Conservation (phyloP, 2,888 invertebrate species). For the Eilema griseolum region DNA sequence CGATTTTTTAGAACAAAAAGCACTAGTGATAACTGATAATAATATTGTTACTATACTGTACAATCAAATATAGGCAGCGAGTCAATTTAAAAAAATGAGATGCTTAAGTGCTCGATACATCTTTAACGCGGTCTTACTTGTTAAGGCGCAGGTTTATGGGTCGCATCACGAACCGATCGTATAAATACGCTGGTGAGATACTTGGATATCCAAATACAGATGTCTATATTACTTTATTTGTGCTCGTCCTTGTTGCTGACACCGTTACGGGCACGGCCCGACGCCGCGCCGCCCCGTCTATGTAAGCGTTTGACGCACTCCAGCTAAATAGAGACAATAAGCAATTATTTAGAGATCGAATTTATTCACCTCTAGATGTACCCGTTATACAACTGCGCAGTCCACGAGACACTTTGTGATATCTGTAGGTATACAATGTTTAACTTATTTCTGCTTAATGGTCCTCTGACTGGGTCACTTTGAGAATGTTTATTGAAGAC, state of each 20-base stretch:
- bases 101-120: slow-evolving; percentile 32
- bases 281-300: slow-evolving; percentile 49
- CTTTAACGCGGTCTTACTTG: slow-evolving; percentile 31
- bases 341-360: slow-evolving; percentile 45
- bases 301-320: slow-evolving; percentile 43
- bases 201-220: slow-evolving; percentile 60
- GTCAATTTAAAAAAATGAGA: slow-evolving; percentile 40
- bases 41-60: not conserved
- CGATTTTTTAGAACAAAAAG: not conserved
- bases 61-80: slow-evolving; percentile 21
- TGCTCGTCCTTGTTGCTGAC: slow-evolving; percentile 50
- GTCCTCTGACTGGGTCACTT: not conserved
- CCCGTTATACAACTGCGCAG: slow-evolving; percentile 32
- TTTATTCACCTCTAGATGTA: slow-evolving; percentile 38
- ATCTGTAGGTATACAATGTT: not conserved
- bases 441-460: not conserved
- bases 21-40: not conserved
- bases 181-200: slow-evolving; percentile 48
- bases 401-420: slow-evolving; percentile 3
- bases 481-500: slow-evolving; percentile 20
- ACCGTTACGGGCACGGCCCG: slow-evolving; percentile 41
- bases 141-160: slow-evolving; percentile 51
- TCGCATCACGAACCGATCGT: slow-evolving; percentile 42
- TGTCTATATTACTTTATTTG: slow-evolving; percentile 60
- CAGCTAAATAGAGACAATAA: slow-evolving; percentile 45